A percentile compares a stretch with the other conserved stretches of the same genome.
Evolutionary conservation across 2,888 invertebrate genomes (phyloP).

Genomic region (Thalpophila matura): DNA sequence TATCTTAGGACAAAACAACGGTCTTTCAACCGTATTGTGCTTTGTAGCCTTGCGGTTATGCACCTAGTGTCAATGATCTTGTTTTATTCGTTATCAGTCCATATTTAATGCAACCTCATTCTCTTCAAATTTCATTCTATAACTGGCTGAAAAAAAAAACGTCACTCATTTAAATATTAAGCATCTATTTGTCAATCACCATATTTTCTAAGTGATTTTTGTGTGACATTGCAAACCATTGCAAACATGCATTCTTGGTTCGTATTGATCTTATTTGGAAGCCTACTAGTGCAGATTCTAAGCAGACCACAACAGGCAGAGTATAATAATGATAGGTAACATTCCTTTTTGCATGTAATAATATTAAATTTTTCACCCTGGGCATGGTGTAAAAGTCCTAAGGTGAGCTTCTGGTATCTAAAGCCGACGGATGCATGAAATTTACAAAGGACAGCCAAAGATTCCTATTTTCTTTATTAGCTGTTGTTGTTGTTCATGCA

Average conservation of each 20-base stretch:
- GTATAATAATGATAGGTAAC: conserved; percentile 71
- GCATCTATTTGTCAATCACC: conserved; percentile 56
- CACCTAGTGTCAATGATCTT: too few relatives aligned
- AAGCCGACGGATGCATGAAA: not conserved
- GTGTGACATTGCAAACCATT: conserved; percentile 57
- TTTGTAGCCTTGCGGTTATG: too few relatives aligned
- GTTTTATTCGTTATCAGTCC: too few relatives aligned
- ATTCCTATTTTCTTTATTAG: too few relatives aligned
- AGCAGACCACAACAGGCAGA: conserved; percentile 70
- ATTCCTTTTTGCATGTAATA: conserved; percentile 10
- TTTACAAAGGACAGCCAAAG: not conserved
- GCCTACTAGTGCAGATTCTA: conserved; percentile 50
- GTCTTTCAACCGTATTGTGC: too few relatives aligned
- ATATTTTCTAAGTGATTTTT: conserved; percentile 67
- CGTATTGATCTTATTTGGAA: conserved; percentile 61
- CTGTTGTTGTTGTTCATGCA: not conserved
- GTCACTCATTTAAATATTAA: conserved; percentile 57
- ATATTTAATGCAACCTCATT: conserved; percentile 17
- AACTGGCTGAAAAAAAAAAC: conserved; percentile 52
- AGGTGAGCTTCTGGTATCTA: not conserved
- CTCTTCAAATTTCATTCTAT: not conserved
- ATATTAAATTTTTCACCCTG: not conserved
- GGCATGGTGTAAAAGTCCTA: not conserved
- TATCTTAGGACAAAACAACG: too few relatives aligned
- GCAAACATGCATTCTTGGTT: conserved; percentile 70